Percentiles rank a stretch among this genome's conserved stretches.
Evolutionary conservation across 2,113 vertebrate species (phyloP).

Genomic region (Parotia lawesii): DNA sequence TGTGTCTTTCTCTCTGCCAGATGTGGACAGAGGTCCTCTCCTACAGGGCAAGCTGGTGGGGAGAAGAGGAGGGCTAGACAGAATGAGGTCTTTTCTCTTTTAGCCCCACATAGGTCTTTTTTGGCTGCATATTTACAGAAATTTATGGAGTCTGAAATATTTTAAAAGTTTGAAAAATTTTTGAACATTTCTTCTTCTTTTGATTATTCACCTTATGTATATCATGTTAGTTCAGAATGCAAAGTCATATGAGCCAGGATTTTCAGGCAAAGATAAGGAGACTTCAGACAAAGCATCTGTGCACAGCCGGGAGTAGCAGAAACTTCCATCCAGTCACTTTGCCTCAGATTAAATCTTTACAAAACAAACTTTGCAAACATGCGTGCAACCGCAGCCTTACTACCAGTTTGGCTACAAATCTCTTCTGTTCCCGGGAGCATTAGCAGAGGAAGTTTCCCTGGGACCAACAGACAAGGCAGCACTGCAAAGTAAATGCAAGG

Average conservation of each 20-base stretch:
- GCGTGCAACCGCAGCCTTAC: neutral
- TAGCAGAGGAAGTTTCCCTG: neutral
- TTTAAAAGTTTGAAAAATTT: neutral
- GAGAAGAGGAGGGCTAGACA: neutral
- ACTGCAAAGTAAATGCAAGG: neutral
- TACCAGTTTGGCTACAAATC: neutral
- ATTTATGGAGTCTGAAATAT: neutral
- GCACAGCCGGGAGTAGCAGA: neutral
- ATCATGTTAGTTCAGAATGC: neutral
- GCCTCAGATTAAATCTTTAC: slow-evolving; percentile 10
- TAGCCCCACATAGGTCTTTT: neutral
- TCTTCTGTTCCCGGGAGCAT: neutral
- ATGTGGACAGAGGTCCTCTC: neutral
- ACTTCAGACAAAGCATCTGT: neutral
- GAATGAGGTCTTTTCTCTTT: neutral
- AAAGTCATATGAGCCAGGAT: accelerated
- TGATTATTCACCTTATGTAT: neutral
- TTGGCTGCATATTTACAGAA: neutral
- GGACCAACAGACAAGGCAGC: neutral
- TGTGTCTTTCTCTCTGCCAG: neutral
- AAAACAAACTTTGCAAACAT: slow-evolving; percentile 31
- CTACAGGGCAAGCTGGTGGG: neutral
- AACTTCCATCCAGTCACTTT: neutral
- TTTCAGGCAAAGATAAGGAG: neutral
- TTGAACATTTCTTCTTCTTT: neutral